Base-by-base conservation (phyloP, 2,888 invertebrate genomes). In the Vanessa cardui region DNA sequence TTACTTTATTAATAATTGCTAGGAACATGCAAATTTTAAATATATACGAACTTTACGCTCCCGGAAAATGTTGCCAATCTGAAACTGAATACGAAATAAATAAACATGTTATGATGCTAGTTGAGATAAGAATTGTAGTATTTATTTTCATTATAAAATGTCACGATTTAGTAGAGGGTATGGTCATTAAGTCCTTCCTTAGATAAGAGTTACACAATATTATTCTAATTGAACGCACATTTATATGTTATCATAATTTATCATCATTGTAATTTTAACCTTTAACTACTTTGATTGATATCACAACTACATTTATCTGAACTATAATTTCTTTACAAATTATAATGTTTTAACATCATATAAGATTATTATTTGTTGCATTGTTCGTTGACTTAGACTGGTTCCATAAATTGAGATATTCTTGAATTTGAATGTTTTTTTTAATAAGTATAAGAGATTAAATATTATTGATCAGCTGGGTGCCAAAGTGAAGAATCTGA, bases 401-500 rank as follows among this genome's bases (percentile, higher is more conserved):
- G n/a, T n/a, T n/a, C n/a, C n/a, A n/a, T n/a, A n/a, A n/a, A n/a
- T n/a, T n/a, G n/a, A n/a, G n/a, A n/a, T n/a, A n/a, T n/a, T n/a
- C n/a, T n/a, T n/a, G n/a, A n/a, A n/a, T n/a, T n/a, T n/a, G n/a
- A n/a, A n/a, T n/a, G n/a, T n/a, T n/a, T n/a, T n/a, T n/a, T n/a
- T n/a, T n/a, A n/a, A n/a, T n/a, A 20, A 18, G 4, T 1, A 20
- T n/a, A 20, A 21, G 8, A 21, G 39, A 39, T 39, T 9, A 39
- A 12, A 39, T 39, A 39, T 12, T 39, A 39, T 39, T 0, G 74
- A 74, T 1, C 77, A 93, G 93, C 44, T 87, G 3, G 93, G 93
- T 3, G 73, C 88, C 26, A 94, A 94, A 74, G 97, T 97, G 0
- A 95, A 93, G 78, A 87, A 94, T 83, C 86, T 97, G 8, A 93